Evolutionary conservation across 2,888 invertebrate species (phyloP).

Genomic region (Aethes cnicana): DNA sequence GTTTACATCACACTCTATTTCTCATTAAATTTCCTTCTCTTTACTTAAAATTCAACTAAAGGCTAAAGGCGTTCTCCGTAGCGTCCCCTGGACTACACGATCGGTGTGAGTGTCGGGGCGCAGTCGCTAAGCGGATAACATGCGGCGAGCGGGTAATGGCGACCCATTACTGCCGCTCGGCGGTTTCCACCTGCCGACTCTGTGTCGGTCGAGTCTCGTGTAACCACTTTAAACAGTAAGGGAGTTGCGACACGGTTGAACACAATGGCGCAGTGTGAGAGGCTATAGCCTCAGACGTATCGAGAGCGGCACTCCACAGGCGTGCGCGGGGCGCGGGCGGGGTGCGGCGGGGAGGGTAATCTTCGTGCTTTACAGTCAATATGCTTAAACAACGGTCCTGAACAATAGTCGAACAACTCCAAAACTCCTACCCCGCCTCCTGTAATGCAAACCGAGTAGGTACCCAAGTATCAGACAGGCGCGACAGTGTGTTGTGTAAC

Average conservation of each 20-base stretch:
- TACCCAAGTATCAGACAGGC: too few species aligned
- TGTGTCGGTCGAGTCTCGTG: neutral
- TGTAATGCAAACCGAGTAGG: too few species aligned
- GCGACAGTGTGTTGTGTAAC: too few species aligned
- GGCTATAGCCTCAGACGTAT: neutral
- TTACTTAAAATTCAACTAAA: neutral
- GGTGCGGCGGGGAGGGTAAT: neutral
- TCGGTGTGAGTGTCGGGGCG: neutral
- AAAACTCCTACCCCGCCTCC: too few species aligned
- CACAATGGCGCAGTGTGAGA: neutral
- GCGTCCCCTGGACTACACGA: neutral
- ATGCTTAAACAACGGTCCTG: neutral
- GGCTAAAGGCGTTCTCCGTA: neutral
- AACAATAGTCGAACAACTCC: neutral
- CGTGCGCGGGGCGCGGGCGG: neutral
- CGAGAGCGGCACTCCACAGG: constrained; percentile 3
- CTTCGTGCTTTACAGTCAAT: constrained; percentile 14
- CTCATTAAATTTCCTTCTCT: too few species aligned
- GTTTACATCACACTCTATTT: too few species aligned
- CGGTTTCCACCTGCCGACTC: constrained; percentile 4
- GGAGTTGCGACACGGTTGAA: neutral
- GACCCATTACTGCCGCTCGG: constrained; percentile 1
- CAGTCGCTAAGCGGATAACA: constrained; percentile 12
- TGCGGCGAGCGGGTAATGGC: neutral
- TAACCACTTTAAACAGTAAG: too few species aligned